Evolutionary conservation across 2,888 invertebrate species (phyloP), one percentile per base, ranked within the genome.

Genomic region (Zeuzera pyrina): DNA sequence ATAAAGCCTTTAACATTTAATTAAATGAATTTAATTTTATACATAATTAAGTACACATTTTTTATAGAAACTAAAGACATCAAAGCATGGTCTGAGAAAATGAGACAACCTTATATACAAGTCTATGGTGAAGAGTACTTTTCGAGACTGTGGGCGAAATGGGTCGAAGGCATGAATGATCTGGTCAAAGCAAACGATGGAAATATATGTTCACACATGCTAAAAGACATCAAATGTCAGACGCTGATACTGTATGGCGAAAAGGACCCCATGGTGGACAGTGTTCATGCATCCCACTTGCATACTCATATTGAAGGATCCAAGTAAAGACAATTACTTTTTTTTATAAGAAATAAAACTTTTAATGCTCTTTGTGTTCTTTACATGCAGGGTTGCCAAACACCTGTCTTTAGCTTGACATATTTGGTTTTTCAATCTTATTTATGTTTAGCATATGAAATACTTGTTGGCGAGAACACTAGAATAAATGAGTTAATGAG

Each of bases 221-320:
- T 95, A 21, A 62, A 84, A 2, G 74, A 88, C 28, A 90, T 95
- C 12, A 78, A 79, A 31, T 91, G 91, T 42, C 91, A 92, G 0
- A 93, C 93, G 0, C 85, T 94, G 12, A 90, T 97, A 44, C 55
- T 97, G 26, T 93, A 95, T 55, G 96, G 96, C 0, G 86, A 87
- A 42, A 92, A 92, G 57, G 96, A 97, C 70, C 87, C 90, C 0
- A 77, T 95, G 72, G 88, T 96, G 2, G 87, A 89, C 1, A 58
- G 76, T 12, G 89, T 90, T 39, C 96, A 96, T 76, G 86, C 91
- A 0, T 81, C 88, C 1, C 91, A 90, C 71, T 72, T 96, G 12
- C 81, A 87, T 30, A 77, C 88, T 8, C 81, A 91, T 48, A 92
- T 95, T 31, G 67, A 73, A 36, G 74, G 85, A 19, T 87, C 91